These are phyloP conservation scores for Orthonychiurus folsomi DNA, from an alignment of 2,888 invertebrate species.

Conservation along the genomic window DNA sequence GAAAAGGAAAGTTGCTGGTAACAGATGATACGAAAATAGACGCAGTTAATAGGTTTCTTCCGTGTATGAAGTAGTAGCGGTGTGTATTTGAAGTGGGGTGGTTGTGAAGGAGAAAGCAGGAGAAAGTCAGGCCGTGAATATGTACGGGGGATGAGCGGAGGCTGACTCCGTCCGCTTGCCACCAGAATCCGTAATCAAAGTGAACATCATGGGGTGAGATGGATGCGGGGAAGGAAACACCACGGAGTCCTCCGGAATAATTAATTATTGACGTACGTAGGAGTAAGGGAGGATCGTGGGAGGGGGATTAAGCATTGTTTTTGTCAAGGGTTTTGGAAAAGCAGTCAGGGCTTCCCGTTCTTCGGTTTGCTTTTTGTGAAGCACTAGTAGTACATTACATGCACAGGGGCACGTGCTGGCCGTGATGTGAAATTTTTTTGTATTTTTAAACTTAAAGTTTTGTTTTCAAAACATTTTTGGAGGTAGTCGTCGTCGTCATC, in stretches of 20 bases:
- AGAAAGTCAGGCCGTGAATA: background rate
- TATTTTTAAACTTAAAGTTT: too few relatives aligned
- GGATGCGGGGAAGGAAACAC: background rate
- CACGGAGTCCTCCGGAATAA: constrained; percentile 15
- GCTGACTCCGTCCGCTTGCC: background rate
- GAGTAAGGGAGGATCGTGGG: constrained; percentile 7
- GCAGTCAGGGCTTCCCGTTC: background rate
- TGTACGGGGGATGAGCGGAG: too few relatives aligned
- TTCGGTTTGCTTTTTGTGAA: background rate
- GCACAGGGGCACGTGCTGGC: too few relatives aligned
- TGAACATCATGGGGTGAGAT: constrained; percentile 1
- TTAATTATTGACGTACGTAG: constrained; percentile 22
- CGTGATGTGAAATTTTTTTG: too few relatives aligned
- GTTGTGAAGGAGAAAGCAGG: background rate
- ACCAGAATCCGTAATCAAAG: background rate
- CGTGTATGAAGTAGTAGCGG: too few relatives aligned
- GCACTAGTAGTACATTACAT: too few relatives aligned
- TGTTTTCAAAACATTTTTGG: too few relatives aligned
- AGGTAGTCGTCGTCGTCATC: too few relatives aligned
- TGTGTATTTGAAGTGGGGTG: too few relatives aligned
- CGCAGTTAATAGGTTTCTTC: background rate
- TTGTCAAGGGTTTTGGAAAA: background rate
- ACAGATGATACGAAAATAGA: too few relatives aligned
- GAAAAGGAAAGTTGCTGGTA: too few relatives aligned
- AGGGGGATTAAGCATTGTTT: background rate